Percentiles rank a stretch among this genome's conserved stretches.
Conservation (phyloP, 1,140 invertebrate species). For the Drosophila sulfurigaster region DNA sequence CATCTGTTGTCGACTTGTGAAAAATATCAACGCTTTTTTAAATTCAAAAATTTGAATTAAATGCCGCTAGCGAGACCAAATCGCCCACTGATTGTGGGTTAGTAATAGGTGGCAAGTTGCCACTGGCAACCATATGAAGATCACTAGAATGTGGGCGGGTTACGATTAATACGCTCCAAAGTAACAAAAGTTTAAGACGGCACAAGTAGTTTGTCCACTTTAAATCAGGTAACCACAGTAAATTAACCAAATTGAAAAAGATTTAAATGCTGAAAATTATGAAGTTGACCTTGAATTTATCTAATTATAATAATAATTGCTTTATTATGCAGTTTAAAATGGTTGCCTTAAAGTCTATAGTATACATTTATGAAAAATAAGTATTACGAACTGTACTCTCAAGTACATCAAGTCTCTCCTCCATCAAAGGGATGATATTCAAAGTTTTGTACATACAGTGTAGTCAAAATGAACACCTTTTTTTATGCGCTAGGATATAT, state of each 20-base stretch:
- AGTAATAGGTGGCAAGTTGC: too few species aligned
- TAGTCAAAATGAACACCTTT: conserved; percentile 73
- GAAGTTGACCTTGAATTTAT: not conserved
- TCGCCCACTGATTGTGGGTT: too few species aligned
- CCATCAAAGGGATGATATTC: conserved; percentile 53
- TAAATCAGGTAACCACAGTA: conserved; percentile 24
- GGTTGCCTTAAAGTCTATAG: conserved; percentile 58
- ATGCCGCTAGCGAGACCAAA: too few species aligned
- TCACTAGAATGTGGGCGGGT: too few species aligned
- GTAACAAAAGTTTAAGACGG: conserved; percentile 43
- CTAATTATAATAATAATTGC: conserved; percentile 31
- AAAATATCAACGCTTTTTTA: too few species aligned
- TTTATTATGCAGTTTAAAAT: conserved; percentile 59
- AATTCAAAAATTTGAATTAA: too few species aligned
- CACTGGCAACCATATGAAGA: not conserved
- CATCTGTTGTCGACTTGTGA: too few species aligned
- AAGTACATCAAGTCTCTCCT: conserved; percentile 57
- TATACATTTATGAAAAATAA: conserved; percentile 68
- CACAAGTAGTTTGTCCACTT: conserved; percentile 31
- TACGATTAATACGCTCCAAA: not conserved
- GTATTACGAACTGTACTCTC: conserved; percentile 40
- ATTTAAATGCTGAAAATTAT: not conserved
- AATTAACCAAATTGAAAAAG: conserved; percentile 12
- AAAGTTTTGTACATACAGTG: conserved; percentile 58
- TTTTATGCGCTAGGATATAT: conserved; percentile 64